Evolutionary conservation across 2,888 invertebrate genomes (phyloP), one percentile per base, ranked within the genome.

Genomic region (Tachina fera): DNA sequence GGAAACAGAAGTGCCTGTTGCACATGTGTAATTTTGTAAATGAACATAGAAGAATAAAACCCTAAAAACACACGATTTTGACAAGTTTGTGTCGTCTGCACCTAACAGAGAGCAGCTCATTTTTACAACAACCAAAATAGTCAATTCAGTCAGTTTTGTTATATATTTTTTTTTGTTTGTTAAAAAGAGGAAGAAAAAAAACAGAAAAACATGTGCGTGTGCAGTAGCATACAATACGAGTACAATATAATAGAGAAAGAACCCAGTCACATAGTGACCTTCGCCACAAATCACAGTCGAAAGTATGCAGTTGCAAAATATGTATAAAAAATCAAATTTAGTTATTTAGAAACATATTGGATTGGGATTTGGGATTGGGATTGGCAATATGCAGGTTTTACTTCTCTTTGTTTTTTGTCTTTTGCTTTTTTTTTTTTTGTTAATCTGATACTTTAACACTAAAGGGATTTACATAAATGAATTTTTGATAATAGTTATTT

Each of bases 261-360:
- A 87, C 88, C 88, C 68, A 88, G 88, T 88, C 88, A 88, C 88
- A 88, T 87, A 88, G 87, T 88, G 87, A 88, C 88, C 88, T 88
- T 88, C 87, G 87, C 88, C 88, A 83, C 76, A 83, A 79, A 80
- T 71, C 63, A 75, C 45, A 67, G 71, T 51, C 76, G 70, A 45
- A 68, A 41, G 31, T 68, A 60, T 16, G 10, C 16, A 53, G 39
- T 60, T 39, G 11, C 11, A 65, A 75, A 72, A 14, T 41, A n/a
- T n/a, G n/a, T n/a, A 60, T 31, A 19, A 49, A 45, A 61, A 61
- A 31, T n/a, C 39, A 39, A 13, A 67, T 80, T 75, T 72, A 72
- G 76, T n/a, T 81, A 77, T 71, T 79, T 53, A 58, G 61, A 61
- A 75, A 61, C 10, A 45, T 61, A 19, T 63, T 39, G 13, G 19